Conservation (phyloP, 2,888 invertebrate species). For the Rugalucina vietnamica region DNA sequence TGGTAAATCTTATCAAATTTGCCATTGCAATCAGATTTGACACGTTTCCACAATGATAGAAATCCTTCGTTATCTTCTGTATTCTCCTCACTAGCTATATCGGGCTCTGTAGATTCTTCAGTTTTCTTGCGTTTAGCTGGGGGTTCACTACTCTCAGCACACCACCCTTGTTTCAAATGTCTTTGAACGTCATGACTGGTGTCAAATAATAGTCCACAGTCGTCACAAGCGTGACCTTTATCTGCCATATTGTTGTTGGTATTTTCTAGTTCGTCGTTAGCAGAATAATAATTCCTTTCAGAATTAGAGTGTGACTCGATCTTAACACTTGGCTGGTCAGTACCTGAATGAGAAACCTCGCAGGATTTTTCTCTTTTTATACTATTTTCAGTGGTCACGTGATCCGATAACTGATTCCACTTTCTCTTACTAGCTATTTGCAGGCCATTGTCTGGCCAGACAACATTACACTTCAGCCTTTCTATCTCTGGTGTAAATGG, state of each 20-base stretch:
- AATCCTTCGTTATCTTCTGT: slow-evolving; percentile 35
- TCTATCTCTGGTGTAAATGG: not conserved
- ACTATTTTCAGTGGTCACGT: slow-evolving; percentile 2
- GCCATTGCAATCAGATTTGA: not conserved
- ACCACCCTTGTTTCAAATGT: slow-evolving; percentile 41
- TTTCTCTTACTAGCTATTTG: not conserved
- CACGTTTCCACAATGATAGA: slow-evolving; percentile 9
- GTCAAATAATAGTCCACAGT: slow-evolving; percentile 38
- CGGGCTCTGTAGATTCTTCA: slow-evolving; percentile 9
- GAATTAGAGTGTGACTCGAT: not conserved
- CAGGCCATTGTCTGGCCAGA: not conserved
- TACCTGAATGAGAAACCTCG: slow-evolving; percentile 10
- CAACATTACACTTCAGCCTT: not conserved
- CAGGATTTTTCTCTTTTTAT: not conserved
- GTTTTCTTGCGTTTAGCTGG: slow-evolving; percentile 18
- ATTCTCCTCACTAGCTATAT: not conserved
- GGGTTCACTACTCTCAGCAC: slow-evolving; percentile 23
- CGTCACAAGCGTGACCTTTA: slow-evolving; percentile 31
- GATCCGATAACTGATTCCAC: not conserved
- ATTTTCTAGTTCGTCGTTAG: not conserved
- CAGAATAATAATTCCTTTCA: slow-evolving; percentile 14
- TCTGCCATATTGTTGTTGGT: slow-evolving; percentile 11
- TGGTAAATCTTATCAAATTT: slow-evolving; percentile 16
- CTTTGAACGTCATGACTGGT: slow-evolving; percentile 26
- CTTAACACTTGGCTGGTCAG: slow-evolving; percentile 27